Percentiles rank a stretch among this genome's conserved stretches.
These are phyloP conservation scores for Argynnis bischoffii DNA, from an alignment of 2,888 invertebrate genomes.

Conservation along the genomic window DNA sequence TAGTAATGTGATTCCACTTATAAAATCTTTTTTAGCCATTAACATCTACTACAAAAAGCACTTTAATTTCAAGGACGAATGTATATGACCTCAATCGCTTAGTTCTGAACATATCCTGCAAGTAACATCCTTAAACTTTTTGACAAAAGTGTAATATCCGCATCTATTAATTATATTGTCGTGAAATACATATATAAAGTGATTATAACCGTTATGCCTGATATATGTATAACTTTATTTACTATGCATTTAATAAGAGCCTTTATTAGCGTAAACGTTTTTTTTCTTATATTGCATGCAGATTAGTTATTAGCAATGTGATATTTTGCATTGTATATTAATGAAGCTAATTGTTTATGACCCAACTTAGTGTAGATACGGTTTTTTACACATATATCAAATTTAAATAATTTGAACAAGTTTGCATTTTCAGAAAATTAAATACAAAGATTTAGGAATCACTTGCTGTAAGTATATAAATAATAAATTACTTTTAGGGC, in stretches of 20 bases:
- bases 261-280: neutral
- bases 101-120: constrained; percentile 12
- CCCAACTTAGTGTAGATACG: neutral
- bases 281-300: constrained; percentile 25
- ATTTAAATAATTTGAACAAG: too few species aligned
- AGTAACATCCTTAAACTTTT: constrained; percentile 10
- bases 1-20: too few species aligned
- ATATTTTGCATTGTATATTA: constrained; percentile 17
- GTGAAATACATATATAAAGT: too few species aligned
- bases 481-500: too few species aligned
- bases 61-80: constrained; percentile 22
- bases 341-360: constrained; percentile 3
- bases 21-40: too few species aligned
- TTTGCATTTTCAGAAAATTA: too few species aligned
- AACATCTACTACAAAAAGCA: constrained; percentile 17
- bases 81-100: constrained; percentile 3
- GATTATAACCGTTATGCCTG: neutral
- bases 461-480: too few species aligned
- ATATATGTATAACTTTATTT: neutral
- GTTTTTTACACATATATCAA: neutral
- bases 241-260: neutral
- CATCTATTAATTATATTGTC: too few species aligned
- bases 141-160: neutral
- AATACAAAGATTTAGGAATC: too few species aligned
- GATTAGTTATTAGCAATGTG: constrained; percentile 11